Percentiles rank a stretch among this genome's conserved stretches.
These are phyloP conservation scores for Brachionus asplanchnoidis DNA, from an alignment of 1,140 invertebrate species.

Conservation along the genomic window DNA sequence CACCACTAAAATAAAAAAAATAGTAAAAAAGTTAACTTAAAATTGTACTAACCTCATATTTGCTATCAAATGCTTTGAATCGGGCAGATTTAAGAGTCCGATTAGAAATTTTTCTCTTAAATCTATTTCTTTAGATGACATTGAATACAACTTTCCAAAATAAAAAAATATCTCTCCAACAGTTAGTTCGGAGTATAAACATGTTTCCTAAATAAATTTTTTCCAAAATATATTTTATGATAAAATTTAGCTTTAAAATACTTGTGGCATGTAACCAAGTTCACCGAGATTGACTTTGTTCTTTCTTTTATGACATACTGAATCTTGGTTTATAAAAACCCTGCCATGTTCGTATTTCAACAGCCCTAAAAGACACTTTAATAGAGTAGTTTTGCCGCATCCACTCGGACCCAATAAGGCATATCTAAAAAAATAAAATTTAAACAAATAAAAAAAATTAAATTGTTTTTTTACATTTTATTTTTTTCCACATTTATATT, in stretches of 20 bases:
- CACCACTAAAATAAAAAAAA: slow-evolving; percentile 66
- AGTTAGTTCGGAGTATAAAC: slow-evolving; percentile 85
- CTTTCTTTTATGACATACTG: slow-evolving; percentile 46
- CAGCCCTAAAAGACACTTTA: slow-evolving; percentile 55
- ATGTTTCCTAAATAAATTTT: slow-evolving; percentile 68
- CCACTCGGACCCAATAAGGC: slow-evolving; percentile 53
- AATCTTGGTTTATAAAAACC: slow-evolving; percentile 50
- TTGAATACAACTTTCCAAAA: slow-evolving; percentile 88
- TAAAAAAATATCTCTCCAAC: slow-evolving; percentile 90
- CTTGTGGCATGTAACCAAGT: slow-evolving; percentile 59
- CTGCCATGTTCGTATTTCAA: slow-evolving; percentile 49
- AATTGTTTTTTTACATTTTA: slow-evolving; percentile 10
- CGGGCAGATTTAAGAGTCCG: slow-evolving; percentile 63
- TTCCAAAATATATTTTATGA: neutral
- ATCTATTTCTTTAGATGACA: slow-evolving; percentile 74
- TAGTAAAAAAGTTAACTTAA: neutral
- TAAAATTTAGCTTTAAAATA: slow-evolving; percentile 31
- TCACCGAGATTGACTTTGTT: slow-evolving; percentile 52
- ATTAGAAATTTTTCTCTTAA: slow-evolving; percentile 81
- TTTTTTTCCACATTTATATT: slow-evolving; percentile 20
- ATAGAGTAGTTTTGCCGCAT: slow-evolving; percentile 56
- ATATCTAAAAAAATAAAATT: slow-evolving; percentile 46
- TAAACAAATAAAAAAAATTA: neutral
- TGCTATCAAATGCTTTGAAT: slow-evolving; percentile 62
- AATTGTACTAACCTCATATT: slow-evolving; percentile 69